These are phyloP conservation scores for Aphidius ervi DNA, from an alignment of 1,140 invertebrate species.

Conservation along the genomic window DNA sequence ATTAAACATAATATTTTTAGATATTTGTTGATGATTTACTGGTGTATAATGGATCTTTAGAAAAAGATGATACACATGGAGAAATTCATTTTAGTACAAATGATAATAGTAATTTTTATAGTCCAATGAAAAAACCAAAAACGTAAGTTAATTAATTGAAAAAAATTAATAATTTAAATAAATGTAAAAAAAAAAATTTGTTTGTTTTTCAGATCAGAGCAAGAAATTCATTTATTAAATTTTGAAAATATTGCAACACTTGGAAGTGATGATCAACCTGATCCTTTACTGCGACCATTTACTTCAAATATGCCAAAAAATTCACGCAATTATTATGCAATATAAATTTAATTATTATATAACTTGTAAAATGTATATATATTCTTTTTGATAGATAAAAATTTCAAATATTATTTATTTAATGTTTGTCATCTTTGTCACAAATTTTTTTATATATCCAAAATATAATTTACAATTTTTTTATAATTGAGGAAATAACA, in stretches of 20 bases:
- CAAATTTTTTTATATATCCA: too few species aligned
- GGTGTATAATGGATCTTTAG: slow-evolving; percentile 68
- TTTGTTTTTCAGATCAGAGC: slow-evolving; percentile 19
- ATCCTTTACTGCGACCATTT: slow-evolving; percentile 33
- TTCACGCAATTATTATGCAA: slow-evolving; percentile 10
- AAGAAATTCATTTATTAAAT: slow-evolving; percentile 26
- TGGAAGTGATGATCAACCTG: slow-evolving; percentile 28
- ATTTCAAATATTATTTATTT: too few species aligned
- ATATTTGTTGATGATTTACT: slow-evolving; percentile 73
- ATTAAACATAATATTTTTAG: slow-evolving; percentile 39
- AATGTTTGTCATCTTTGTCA: too few species aligned
- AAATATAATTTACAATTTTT: too few species aligned
- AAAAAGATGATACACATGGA: slow-evolving; percentile 46
- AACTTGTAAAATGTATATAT: not conserved
- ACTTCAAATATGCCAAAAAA: slow-evolving; percentile 31
- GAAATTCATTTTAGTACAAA: slow-evolving; percentile 51
- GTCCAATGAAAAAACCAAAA: slow-evolving; percentile 6
- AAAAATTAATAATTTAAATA: not conserved
- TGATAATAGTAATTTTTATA: slow-evolving; percentile 10
- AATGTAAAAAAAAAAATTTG: not conserved
- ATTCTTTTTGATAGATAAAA: too few species aligned
- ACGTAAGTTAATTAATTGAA: slow-evolving; percentile 2
- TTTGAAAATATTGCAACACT: slow-evolving; percentile 28
- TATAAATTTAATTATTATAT: not conserved
- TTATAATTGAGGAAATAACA: too few species aligned